phyloP scores from a whole-genome alignment of 2,113 vertebrate genomes.

The Scortum barcoo region DNA sequence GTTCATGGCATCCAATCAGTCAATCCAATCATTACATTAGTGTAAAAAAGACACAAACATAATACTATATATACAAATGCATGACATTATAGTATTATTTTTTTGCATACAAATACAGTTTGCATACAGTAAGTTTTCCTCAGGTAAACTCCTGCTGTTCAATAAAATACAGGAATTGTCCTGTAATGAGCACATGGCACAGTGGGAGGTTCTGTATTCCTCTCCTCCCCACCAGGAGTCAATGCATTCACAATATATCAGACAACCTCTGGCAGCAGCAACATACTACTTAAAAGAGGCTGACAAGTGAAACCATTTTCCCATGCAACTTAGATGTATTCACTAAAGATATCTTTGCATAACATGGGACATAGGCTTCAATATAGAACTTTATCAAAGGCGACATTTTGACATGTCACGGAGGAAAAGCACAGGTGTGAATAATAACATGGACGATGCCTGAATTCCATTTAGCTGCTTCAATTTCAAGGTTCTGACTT shows the following conservation, averaged over 20 bases:
- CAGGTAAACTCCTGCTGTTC: constrained; percentile 45
- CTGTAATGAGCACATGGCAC: constrained; percentile 36
- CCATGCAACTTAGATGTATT: background rate
- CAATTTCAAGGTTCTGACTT: background rate
- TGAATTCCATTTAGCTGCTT: background rate
- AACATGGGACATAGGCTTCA: background rate
- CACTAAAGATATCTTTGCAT: too few relatives aligned
- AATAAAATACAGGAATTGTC: constrained; percentile 26
- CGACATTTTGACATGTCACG: background rate
- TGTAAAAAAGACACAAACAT: background rate
- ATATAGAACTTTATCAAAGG: background rate
- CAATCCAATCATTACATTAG: too few relatives aligned
- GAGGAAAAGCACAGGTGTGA: background rate
- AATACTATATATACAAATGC: constrained; percentile 28
- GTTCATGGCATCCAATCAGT: constrained; percentile 4
- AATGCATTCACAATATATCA: constrained; percentile 29
- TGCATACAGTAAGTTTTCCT: background rate
- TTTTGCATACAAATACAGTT: background rate
- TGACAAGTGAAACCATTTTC: constrained; percentile 5
- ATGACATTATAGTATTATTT: too few relatives aligned
- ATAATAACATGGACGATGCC: background rate
- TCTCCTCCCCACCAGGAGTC: constrained; percentile 1
- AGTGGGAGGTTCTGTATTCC: constrained; percentile 21
- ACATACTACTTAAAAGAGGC: background rate
- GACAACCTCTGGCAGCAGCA: background rate